Evolutionary conservation across 2,113 vertebrate species (phyloP).

Genomic region (Hystrix brachyura): DNA sequence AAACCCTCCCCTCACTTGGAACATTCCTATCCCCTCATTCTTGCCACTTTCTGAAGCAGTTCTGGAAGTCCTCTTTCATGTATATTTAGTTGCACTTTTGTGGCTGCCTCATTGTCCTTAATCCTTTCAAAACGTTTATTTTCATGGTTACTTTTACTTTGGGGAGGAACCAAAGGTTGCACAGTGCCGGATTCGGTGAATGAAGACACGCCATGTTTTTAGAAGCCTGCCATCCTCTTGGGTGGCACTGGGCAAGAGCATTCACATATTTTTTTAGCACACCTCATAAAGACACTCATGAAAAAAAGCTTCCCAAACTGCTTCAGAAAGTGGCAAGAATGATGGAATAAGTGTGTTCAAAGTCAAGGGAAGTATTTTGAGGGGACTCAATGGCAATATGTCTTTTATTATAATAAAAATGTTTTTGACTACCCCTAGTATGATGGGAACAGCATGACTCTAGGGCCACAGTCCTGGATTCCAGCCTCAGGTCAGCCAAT

Average conservation of each 20-base stretch:
- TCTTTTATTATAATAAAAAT: not conserved
- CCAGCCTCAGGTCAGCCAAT: not conserved
- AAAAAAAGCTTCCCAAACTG: not conserved
- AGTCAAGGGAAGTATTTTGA: not conserved
- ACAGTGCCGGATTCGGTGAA: not conserved
- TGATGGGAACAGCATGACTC: not conserved
- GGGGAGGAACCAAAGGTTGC: not conserved
- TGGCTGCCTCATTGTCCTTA: not conserved
- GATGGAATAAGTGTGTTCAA: not conserved
- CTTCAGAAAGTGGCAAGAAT: not conserved
- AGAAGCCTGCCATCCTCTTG: not conserved
- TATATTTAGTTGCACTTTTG: not conserved
- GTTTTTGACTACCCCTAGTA: not conserved
- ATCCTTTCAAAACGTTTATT: not conserved
- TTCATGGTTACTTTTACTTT: not conserved
- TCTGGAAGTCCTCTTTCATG: not conserved
- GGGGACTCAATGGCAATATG: not conserved
- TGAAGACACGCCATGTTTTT: not conserved
- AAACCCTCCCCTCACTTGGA: not conserved
- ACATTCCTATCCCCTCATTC: not conserved
- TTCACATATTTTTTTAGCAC: not conserved
- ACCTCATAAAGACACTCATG: not conserved
- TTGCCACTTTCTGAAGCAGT: not conserved
- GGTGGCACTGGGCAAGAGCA: not conserved
- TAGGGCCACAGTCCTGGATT: not conserved